Conservation (phyloP, 2,888 invertebrate species). For the Amphipyra tragopoginis region DNA sequence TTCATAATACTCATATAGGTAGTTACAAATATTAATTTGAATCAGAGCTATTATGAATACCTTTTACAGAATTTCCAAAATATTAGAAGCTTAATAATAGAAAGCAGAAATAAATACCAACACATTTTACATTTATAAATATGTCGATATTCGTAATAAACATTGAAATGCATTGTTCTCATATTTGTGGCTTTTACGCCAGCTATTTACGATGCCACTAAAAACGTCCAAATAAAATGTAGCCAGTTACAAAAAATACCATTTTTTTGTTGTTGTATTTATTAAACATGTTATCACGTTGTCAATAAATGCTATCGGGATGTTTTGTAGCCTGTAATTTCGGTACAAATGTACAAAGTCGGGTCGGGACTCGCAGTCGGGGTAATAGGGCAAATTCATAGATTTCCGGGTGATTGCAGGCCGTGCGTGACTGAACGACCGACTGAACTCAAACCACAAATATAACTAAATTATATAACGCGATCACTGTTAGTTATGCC, state of each 20-base stretch:
- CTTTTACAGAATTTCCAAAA: background rate
- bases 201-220: slow-evolving; percentile 34
- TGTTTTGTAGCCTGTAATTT: slow-evolving; percentile 57
- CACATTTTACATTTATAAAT: slow-evolving; percentile 1
- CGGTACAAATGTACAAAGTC: slow-evolving; percentile 33
- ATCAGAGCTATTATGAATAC: background rate
- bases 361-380: slow-evolving; percentile 36
- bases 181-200: slow-evolving; percentile 36
- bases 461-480: slow-evolving; percentile 54
- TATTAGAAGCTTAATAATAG: background rate
- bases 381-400: slow-evolving; percentile 74
- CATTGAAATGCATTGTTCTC: slow-evolving; percentile 20
- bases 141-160: slow-evolving; percentile 17
- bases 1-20: background rate
- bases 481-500: slow-evolving; percentile 18
- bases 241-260: background rate
- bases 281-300: slow-evolving; percentile 50
- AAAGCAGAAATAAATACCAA: background rate
- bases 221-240: slow-evolving; percentile 39
- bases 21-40: no score
- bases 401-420: slow-evolving; percentile 73
- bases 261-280: slow-evolving; percentile 15
- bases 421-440: slow-evolving; percentile 70
- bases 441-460: slow-evolving; percentile 54
- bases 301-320: slow-evolving; percentile 57